Evolutionary conservation across 2,113 vertebrate genomes (phyloP).

Genomic region (Octodon degus): DNA sequence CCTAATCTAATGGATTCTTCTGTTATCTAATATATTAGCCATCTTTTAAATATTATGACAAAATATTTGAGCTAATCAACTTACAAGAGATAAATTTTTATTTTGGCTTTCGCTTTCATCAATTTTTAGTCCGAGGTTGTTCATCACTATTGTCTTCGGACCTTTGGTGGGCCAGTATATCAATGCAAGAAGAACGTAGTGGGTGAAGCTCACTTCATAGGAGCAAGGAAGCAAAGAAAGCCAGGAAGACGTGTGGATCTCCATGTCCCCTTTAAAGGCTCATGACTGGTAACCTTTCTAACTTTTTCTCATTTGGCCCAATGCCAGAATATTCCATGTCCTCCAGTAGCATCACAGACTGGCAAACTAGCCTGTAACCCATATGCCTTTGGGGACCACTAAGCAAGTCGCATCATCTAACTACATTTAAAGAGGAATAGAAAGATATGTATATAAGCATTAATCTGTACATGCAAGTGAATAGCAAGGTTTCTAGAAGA

Average conservation of each 20-base stretch:
- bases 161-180: background rate
- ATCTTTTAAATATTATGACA: background rate
- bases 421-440: background rate
- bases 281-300: too few relatives aligned
- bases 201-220: too few relatives aligned
- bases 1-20: background rate
- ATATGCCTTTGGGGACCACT: background rate
- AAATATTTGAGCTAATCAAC: background rate
- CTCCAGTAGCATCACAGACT: background rate
- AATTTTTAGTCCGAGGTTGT: background rate
- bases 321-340: too few relatives aligned
- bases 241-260: background rate
- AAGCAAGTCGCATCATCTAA: background rate
- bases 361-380: background rate
- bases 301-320: too few relatives aligned
- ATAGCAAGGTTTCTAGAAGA: background rate
- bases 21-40: background rate
- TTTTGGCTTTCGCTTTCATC: background rate
- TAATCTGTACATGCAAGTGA: background rate
- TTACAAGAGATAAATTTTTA: background rate
- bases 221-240: background rate
- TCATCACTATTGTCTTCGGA: fast-evolving
- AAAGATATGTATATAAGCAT: background rate
- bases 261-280: background rate
- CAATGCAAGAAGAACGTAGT: fast-evolving